Evolutionary conservation across 2,797 vertebrate genomes (phyloP), one percentile per base, ranked within the genome.

Genomic region (Lagocephalus sceleratus): DNA sequence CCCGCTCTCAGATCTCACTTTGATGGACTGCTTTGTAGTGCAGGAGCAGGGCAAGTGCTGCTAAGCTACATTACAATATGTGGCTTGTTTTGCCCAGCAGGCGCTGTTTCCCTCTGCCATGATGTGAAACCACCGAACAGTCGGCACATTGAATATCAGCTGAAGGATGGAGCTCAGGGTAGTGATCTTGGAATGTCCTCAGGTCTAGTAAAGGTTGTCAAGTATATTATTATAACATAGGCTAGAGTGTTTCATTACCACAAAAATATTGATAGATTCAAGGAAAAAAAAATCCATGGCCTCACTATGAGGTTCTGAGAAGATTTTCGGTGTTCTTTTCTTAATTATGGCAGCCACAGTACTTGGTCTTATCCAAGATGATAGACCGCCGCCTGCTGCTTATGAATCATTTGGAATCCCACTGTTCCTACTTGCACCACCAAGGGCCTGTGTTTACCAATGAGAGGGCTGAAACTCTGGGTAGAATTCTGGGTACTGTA

Each of bases 1-100:
- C 70, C 71, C 57, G 48, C 72, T 79, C 87, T 89, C 82, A 88
- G 75, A 86, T 85, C 79, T 82, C 69, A 73, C 76, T 85, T 85
- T 88, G 85, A 90, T 84, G 83, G 86, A 77, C 75, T 83, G 82
- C 85, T 85, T 83, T 89, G 75, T 87, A 87, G 82, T 85, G 85
- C 79, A 76, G 70, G 66, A 86, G 81, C 76, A 60, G 76, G 76
- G 75, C 79, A 58, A 78, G 80, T 66, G 68, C 79, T 71, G 79
- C 82, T 83, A 79, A 85, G 75, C 81, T 76, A 79, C 76, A 78
- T 87, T 86, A 84, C 81, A 81, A 79, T 85, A 73, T 84, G 68
- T 68, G 64, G 66, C 20, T 53, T 78, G 78, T 85, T 85, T 83
- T 85, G 82, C 86, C 82, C 84, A 87, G 82, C 81, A 84, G 83